Evolutionary conservation across 2,113 vertebrate species (phyloP).

Genomic region (Cranoglanis bouderius): DNA sequence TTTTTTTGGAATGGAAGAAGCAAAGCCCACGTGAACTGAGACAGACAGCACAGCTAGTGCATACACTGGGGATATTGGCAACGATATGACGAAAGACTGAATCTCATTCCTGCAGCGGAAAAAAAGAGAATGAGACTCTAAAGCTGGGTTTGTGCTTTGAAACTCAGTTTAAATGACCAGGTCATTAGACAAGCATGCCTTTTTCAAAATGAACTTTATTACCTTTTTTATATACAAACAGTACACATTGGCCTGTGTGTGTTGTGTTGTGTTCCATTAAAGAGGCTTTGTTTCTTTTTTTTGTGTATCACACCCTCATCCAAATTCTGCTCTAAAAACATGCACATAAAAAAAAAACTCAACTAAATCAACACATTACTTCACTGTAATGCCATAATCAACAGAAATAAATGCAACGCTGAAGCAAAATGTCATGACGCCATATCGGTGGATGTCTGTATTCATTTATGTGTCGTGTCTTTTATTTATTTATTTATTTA

Average conservation of each 20-base stretch:
- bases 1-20: slow-evolving; percentile 77
- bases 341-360: slow-evolving; percentile 55
- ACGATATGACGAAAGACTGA: slow-evolving; percentile 62
- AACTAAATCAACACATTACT: slow-evolving; percentile 28
- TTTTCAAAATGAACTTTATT: slow-evolving; percentile 73
- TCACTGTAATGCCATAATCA: slow-evolving; percentile 49
- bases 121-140: slow-evolving; percentile 54
- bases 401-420: slow-evolving; percentile 71
- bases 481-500: slow-evolving; percentile 52
- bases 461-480: slow-evolving; percentile 60
- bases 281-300: slow-evolving; percentile 40
- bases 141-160: slow-evolving; percentile 57
- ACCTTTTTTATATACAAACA: slow-evolving; percentile 63
- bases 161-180: slow-evolving; percentile 56
- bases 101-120: slow-evolving; percentile 61
- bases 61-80: slow-evolving; percentile 31
- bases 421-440: slow-evolving; percentile 63
- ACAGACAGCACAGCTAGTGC: slow-evolving; percentile 61
- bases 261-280: slow-evolving; percentile 30
- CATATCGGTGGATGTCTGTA: slow-evolving; percentile 63
- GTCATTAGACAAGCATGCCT: slow-evolving; percentile 69
- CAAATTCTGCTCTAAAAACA: slow-evolving; percentile 56
- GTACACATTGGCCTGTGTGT: slow-evolving; percentile 30
- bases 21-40: slow-evolving; percentile 69
- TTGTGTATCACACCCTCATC: slow-evolving; percentile 24